phyloP scores from a whole-genome alignment of 2,888 invertebrate genomes.

The Polia nebulosa region DNA sequence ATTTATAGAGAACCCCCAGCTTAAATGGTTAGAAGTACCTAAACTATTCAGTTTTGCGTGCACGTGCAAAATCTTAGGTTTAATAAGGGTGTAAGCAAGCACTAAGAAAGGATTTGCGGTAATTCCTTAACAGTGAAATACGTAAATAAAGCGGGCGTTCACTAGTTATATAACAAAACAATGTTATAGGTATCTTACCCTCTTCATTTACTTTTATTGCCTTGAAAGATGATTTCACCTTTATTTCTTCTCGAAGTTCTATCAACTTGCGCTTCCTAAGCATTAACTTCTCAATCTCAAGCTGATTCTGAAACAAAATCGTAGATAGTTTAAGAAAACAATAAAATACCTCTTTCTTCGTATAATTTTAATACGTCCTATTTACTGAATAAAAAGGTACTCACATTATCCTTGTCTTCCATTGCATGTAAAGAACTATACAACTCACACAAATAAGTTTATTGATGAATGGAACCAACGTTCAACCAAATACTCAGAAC shows the following conservation, averaged over 20 bases:
- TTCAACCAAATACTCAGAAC: slow-evolving; percentile 17
- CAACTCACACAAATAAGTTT: slow-evolving; percentile 17
- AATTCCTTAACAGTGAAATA: slow-evolving; percentile 22
- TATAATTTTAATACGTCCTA: slow-evolving; percentile 16
- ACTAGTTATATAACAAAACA: slow-evolving; percentile 5
- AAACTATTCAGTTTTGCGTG: neutral
- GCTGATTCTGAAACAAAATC: slow-evolving; percentile 16
- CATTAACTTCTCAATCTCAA: slow-evolving; percentile 14
- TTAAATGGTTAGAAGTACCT: slow-evolving; percentile 1
- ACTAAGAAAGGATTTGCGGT: slow-evolving; percentile 17
- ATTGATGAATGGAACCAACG: slow-evolving; percentile 12
- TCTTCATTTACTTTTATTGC: slow-evolving; percentile 21
- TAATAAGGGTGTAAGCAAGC: slow-evolving; percentile 21
- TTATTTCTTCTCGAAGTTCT: slow-evolving; percentile 20
- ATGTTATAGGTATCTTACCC: slow-evolving; percentile 19
- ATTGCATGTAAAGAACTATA: slow-evolving; percentile 16
- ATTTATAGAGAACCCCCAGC: slow-evolving; percentile 3
- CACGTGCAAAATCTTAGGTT: slow-evolving; percentile 23
- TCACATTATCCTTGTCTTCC: slow-evolving; percentile 19
- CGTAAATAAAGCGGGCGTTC: slow-evolving; percentile 4
- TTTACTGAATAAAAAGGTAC: slow-evolving; percentile 18
- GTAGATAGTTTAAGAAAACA: slow-evolving; percentile 17
- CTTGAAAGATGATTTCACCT: slow-evolving; percentile 16
- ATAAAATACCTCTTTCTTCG: slow-evolving; percentile 17
- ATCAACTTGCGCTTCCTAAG: slow-evolving; percentile 1